Percentiles rank a stretch among this genome's conserved stretches.
Conservation (phyloP, 2,113 vertebrate genomes). For the Rhineura floridana region DNA sequence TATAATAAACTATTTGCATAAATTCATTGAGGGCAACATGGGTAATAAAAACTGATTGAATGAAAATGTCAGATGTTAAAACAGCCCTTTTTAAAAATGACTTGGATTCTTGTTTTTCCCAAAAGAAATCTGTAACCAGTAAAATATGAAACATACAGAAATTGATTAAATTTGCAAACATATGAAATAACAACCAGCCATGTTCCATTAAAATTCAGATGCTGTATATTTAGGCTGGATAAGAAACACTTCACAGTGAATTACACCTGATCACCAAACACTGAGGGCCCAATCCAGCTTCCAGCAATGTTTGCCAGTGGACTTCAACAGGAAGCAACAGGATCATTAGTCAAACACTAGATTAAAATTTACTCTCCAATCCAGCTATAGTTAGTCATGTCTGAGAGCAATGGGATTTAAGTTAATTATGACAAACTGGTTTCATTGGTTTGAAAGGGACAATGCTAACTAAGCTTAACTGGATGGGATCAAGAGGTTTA, state of each 20-base stretch:
- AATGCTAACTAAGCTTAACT: not conserved
- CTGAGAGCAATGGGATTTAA: not conserved
- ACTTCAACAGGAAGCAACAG: conserved; percentile 39
- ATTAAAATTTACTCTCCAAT: conserved; percentile 46
- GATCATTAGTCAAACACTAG: conserved; percentile 9
- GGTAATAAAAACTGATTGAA: not conserved
- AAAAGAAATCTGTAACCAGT: conserved; percentile 41
- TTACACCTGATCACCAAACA: conserved; percentile 55
- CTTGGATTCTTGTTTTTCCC: conserved; percentile 8
- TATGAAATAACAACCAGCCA: conserved; percentile 54
- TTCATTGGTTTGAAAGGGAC: not conserved
- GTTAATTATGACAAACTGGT: not conserved
- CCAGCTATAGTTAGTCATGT: not conserved
- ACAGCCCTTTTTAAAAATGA: not conserved
- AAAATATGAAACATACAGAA: conserved; percentile 57
- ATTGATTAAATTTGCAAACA: conserved; percentile 55
- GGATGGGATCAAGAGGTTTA: not conserved
- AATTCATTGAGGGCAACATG: conserved; percentile 11
- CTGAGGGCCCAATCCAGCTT: conserved; percentile 42
- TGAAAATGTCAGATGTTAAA: conserved; percentile 13
- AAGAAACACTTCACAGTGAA: conserved; percentile 76
- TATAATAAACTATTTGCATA: conserved; percentile 25
- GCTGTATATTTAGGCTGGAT: conserved; percentile 41
- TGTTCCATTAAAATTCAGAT: conserved; percentile 56
- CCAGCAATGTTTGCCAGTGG: conserved; percentile 26